phyloP scores from a whole-genome alignment of 2,888 invertebrate species.

The Antheraea yamamai region DNA sequence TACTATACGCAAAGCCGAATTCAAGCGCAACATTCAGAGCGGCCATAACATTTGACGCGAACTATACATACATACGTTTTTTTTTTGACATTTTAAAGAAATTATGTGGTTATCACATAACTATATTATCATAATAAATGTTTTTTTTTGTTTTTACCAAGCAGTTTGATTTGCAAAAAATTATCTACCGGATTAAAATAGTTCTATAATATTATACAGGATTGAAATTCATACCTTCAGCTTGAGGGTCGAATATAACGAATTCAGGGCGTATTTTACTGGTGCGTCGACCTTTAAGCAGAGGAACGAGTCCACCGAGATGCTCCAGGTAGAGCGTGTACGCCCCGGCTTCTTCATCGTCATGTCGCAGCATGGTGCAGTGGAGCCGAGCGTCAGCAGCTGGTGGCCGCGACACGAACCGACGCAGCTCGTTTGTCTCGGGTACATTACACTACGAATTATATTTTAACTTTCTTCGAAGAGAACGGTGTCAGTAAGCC shows the following conservation, averaged over 20 bases:
- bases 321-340: slow-evolving; percentile 97
- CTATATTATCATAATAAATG: no score
- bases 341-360: slow-evolving; percentile 90
- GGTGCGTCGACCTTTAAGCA: slow-evolving; percentile 96
- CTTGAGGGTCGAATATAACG: slow-evolving; percentile 97
- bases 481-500: background rate
- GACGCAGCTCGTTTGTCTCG: slow-evolving; percentile 91
- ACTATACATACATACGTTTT: no score
- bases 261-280: slow-evolving; percentile 99
- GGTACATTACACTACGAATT: slow-evolving; percentile 94
- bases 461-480: background rate
- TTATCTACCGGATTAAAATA: background rate
- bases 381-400: slow-evolving; percentile 88
- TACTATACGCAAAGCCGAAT: no score
- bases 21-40: no score
- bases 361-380: slow-evolving; percentile 98
- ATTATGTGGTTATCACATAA: no score
- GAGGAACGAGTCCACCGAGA: slow-evolving; percentile 96
- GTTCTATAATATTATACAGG: slow-evolving; percentile 1
- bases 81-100: no score
- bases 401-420: slow-evolving; percentile 97
- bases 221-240: slow-evolving; percentile 83
- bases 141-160: no score
- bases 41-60: no score
- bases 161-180: background rate